Evolutionary conservation across 2,113 vertebrate species (phyloP).

Genomic region (Apodemus speciosus): DNA sequence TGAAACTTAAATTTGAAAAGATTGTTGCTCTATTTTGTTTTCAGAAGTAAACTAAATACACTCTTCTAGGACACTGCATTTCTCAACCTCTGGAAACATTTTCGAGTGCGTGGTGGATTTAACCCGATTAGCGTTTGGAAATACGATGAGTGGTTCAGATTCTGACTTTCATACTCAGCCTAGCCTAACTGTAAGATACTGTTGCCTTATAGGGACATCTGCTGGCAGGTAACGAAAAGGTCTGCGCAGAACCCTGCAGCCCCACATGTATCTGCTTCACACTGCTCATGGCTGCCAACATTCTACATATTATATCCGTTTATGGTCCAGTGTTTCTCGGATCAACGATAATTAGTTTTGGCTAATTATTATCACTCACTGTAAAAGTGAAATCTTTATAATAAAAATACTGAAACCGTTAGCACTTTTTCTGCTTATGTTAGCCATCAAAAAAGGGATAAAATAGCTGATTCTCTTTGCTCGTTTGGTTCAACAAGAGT

Average conservation of each 20-base stretch:
- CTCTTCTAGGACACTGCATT: neutral
- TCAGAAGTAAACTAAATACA: neutral
- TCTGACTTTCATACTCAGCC: constrained; percentile 55
- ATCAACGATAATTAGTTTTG: constrained; percentile 4
- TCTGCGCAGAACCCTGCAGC: neutral
- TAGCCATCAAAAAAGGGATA: neutral
- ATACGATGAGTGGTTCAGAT: constrained; percentile 21
- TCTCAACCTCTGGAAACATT: constrained; percentile 32
- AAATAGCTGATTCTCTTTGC: constrained; percentile 58
- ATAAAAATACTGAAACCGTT: neutral
- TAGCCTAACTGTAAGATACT: constrained; percentile 39
- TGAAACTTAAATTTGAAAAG: neutral
- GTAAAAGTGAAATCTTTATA: constrained; percentile 12
- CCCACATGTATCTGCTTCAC: neutral
- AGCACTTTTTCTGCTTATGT: neutral
- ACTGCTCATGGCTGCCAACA: neutral
- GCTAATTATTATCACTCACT: constrained; percentile 26
- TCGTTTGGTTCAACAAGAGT: constrained; percentile 56
- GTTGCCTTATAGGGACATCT: constrained; percentile 83
- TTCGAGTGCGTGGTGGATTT: constrained; percentile 40
- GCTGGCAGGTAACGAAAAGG: constrained; percentile 70
- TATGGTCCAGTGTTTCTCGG: neutral
- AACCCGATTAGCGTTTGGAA: neutral
- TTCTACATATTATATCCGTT: constrained; percentile 43
- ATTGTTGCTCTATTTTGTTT: neutral